Evolutionary conservation across 53 echinoderm and acorn worm genomes (phyloP), one percentile per base, ranked within the genome.

Genomic region (Glandiceps talaboti): DNA sequence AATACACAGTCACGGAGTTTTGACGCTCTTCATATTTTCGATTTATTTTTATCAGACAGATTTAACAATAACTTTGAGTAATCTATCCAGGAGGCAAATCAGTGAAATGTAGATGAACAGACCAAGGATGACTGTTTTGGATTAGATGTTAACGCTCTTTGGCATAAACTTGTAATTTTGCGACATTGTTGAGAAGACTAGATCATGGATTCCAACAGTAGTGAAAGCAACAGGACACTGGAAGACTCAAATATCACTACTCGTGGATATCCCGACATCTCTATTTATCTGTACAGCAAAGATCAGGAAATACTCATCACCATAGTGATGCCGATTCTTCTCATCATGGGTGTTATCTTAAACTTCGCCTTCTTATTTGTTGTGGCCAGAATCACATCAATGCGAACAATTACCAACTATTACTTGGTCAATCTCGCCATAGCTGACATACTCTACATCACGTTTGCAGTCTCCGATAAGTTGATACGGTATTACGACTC

Each of bases 401-500:
- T 94, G 94, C 87, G 94, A n/a, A 94, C 89, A 10, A 89, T 94
- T 10, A 94, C 94, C 31, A 94, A 94, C 81, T 81, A 85, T 31
- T 94, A 94, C 76, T 87, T 94, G 32, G 81, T 89, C 32, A 94
- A 94, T 31, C 79, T 94, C 31, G 94, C 94, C 28, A 29, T 94
- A 32, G 83, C 89, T 12, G 94, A 94, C 33, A 87, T 85, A n/a
- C 77, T 79, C 26, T 94, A 91, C 73, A 33, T 94, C 6, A 79
- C 81, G 10, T 74, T 91, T 28, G 94, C 91, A 32, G 87, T 89
- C 0, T 81, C 87, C 0, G 90, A 91, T 32, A 94, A 91, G 80
- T 30, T 89, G 1, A 89, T 85, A 75, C 81, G 84, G 30, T 94
- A 79, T 76, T 27, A 26, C 6, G 80, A 85, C 27, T 91, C 91